A percentile compares a stretch with the other conserved stretches of the same genome.
These are phyloP conservation scores for Sterna hirundo DNA, from an alignment of 2,113 vertebrate genomes.

Conservation along the genomic window DNA sequence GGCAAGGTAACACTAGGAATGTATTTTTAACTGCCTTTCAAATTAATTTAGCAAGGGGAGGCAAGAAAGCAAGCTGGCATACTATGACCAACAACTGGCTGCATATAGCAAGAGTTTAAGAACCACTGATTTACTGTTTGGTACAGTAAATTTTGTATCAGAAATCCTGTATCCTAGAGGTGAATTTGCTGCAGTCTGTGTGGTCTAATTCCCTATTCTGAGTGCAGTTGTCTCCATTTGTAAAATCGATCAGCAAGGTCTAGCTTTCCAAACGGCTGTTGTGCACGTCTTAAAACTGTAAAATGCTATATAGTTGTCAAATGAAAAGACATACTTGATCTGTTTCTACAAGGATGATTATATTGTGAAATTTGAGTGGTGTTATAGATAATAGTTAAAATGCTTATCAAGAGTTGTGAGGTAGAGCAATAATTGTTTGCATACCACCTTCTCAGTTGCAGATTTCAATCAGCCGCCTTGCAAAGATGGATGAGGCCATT, in stretches of 20 bases:
- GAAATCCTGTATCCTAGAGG: conserved; percentile 37
- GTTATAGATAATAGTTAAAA: background rate
- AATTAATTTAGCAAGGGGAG: background rate
- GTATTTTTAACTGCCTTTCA: background rate
- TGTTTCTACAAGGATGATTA: background rate
- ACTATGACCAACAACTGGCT: background rate
- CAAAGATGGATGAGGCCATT: background rate
- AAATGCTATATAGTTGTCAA: background rate
- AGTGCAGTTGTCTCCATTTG: background rate
- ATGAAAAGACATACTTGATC: background rate
- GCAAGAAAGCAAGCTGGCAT: background rate
- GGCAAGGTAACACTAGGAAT: background rate
- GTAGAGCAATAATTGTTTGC: background rate
- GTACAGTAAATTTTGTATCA: background rate
- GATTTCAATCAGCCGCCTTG: background rate
- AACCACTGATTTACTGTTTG: background rate
- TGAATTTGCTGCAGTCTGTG: background rate
- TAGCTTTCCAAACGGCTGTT: background rate
- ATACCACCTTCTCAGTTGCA: background rate
- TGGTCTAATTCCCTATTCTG: background rate
- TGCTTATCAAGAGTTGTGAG: background rate
- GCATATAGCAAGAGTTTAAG: background rate
- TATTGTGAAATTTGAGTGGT: background rate
- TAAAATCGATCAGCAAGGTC: background rate
- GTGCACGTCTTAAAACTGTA: background rate